phyloP scores from a whole-genome alignment of 1,140 invertebrate species.

The Pseudomyrmex sp. region DNA sequence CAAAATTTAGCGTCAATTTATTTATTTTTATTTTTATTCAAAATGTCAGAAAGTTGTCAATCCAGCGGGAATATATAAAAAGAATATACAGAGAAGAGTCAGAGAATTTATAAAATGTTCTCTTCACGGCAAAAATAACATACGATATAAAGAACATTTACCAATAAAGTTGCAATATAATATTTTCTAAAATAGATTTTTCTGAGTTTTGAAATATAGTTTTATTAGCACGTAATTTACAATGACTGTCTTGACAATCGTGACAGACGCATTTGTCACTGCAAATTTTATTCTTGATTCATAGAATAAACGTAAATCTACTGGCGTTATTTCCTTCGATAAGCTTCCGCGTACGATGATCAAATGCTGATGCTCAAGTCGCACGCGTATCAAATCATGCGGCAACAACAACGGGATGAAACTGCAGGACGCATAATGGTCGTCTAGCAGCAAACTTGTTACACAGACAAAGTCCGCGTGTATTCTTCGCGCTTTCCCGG shows the following conservation, averaged over 20 bases:
- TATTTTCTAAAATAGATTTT: too few relatives aligned
- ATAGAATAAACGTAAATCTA: not conserved
- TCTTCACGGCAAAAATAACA: too few relatives aligned
- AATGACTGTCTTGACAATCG: too few relatives aligned
- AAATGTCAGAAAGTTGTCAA: not conserved
- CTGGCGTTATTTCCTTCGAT: not conserved
- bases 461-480: not conserved
- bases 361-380: conserved; percentile 23
- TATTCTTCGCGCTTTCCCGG: conserved; percentile 21
- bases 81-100: not conserved
- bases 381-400: conserved; percentile 55
- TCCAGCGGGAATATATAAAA: not conserved
- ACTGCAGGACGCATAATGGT: conserved; percentile 55
- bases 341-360: conserved; percentile 20
- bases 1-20: conserved; percentile 15
- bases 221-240: too few relatives aligned
- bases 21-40: conserved; percentile 5
- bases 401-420: not conserved
- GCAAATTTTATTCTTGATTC: too few relatives aligned
- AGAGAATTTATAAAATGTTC: not conserved
- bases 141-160: too few relatives aligned
- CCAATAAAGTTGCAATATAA: too few relatives aligned
- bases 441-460: conserved; percentile 40
- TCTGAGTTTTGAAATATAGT: too few relatives aligned
- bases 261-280: too few relatives aligned